Conservation (phyloP, 2,797 vertebrate genomes). For the Sebastes miniatus region DNA sequence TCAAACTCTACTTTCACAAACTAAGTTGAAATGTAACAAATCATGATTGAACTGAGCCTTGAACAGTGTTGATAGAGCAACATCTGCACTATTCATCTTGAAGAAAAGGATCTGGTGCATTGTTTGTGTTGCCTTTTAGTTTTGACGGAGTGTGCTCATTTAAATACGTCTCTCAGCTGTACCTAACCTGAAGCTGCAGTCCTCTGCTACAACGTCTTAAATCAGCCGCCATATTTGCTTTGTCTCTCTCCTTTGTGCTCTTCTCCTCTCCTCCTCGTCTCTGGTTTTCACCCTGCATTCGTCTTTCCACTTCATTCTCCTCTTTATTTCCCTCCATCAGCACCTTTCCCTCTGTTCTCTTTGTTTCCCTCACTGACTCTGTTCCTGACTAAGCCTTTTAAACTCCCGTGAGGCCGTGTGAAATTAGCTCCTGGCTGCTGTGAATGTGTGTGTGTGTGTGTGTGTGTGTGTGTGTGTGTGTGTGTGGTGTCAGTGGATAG, state of each 20-base stretch:
- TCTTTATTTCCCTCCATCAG: constrained; percentile 64
- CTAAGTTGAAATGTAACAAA: background rate
- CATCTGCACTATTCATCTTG: constrained; percentile 5
- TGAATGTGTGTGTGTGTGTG: constrained; percentile 11
- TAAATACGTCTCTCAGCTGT: background rate
- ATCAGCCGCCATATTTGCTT: constrained; percentile 24
- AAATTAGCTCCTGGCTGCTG: constrained; percentile 70
- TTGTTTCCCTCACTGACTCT: constrained; percentile 67
- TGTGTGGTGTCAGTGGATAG: constrained; percentile 2
- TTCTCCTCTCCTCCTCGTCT: constrained; percentile 4
- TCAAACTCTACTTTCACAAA: background rate
- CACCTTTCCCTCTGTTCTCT: constrained; percentile 58
- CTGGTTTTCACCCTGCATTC: constrained; percentile 29
- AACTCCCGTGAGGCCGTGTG: constrained; percentile 58
- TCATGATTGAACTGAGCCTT: background rate
- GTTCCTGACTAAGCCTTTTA: constrained; percentile 76
- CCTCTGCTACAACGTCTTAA: constrained; percentile 2
- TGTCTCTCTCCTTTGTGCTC: background rate
- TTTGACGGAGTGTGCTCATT: background rate
- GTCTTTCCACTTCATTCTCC: constrained; percentile 48
- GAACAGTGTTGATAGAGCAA: background rate
- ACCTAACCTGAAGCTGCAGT: constrained; percentile 4
- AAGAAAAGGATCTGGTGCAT: background rate
- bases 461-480: constrained; percentile 11
- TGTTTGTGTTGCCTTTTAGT: constrained; percentile 11